These are phyloP conservation scores for Agapornis roseicollis DNA, from an alignment of 2,113 vertebrate genomes.

Conservation along the genomic window DNA sequence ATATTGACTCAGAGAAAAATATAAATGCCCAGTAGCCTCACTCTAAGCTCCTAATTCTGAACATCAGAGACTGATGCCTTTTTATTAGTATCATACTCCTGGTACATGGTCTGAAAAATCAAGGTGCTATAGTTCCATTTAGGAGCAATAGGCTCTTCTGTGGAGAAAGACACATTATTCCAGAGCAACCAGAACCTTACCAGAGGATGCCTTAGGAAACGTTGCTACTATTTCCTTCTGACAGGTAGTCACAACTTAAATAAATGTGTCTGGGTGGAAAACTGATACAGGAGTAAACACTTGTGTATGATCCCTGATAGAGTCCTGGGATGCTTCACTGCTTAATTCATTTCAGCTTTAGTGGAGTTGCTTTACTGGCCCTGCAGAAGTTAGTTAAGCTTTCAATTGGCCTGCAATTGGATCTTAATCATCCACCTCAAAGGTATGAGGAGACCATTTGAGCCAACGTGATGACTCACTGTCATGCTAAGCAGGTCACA, in stretches of 20 bases:
- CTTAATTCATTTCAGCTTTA: constrained; percentile 60
- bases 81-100: background rate
- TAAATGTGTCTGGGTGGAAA: constrained; percentile 23
- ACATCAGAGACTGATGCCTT: background rate
- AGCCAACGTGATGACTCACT: constrained; percentile 59
- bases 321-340: constrained; percentile 32
- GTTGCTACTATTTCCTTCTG: background rate
- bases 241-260: constrained; percentile 24
- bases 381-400: constrained; percentile 6
- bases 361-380: background rate
- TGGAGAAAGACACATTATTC: background rate
- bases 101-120: background rate
- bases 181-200: background rate
- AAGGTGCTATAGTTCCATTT: background rate
- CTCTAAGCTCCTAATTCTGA: background rate
- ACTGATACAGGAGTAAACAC: constrained; percentile 2
- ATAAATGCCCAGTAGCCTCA: background rate
- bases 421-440: constrained; percentile 30
- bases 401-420: constrained; percentile 43
- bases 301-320: background rate
- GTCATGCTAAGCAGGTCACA: constrained; percentile 62
- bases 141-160: background rate
- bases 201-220: background rate
- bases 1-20: background rate
- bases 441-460: constrained; percentile 2